phyloP scores from a whole-genome alignment of 1,140 invertebrate species.

The Lepidurus arcticus region DNA sequence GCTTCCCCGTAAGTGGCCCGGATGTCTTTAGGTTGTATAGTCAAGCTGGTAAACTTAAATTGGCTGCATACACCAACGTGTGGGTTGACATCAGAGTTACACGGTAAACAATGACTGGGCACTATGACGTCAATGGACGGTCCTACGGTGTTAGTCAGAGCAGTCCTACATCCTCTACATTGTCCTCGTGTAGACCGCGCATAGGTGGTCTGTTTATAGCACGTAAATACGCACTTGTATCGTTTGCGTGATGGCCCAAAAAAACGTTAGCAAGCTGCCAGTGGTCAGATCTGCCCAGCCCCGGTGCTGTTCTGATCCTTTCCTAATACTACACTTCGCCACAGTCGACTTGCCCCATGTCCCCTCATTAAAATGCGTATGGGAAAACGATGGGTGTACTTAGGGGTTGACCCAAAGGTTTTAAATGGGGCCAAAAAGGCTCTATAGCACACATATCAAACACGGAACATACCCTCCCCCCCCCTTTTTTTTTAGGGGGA shows the following conservation, averaged over 20 bases:
- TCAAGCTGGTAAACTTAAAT: neutral
- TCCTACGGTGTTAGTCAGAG: neutral
- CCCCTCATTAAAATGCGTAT: neutral
- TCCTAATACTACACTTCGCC: neutral
- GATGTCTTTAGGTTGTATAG: no score
- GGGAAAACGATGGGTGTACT: conserved; percentile 9
- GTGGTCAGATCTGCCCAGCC: neutral
- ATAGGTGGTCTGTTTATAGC: neutral
- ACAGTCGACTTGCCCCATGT: neutral
- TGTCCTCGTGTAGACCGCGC: neutral
- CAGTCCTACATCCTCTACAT: neutral
- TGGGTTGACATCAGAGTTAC: neutral
- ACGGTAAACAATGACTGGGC: neutral
- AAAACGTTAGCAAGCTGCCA: neutral
- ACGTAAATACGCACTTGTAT: neutral
- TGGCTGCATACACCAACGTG: neutral
- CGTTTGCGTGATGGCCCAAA: neutral
- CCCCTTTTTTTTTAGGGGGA: neutral
- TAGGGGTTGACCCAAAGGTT: conserved; percentile 14
- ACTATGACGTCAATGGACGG: neutral
- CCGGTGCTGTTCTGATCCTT: neutral
- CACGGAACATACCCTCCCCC: neutral
- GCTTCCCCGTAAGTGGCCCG: no score
- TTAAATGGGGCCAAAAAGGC: neutral
- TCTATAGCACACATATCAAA: neutral